A percentile compares a stretch with the other conserved stretches of the same genome.
Evolutionary conservation across 2,797 vertebrate species (phyloP).

Genomic region (Mus spretus): DNA sequence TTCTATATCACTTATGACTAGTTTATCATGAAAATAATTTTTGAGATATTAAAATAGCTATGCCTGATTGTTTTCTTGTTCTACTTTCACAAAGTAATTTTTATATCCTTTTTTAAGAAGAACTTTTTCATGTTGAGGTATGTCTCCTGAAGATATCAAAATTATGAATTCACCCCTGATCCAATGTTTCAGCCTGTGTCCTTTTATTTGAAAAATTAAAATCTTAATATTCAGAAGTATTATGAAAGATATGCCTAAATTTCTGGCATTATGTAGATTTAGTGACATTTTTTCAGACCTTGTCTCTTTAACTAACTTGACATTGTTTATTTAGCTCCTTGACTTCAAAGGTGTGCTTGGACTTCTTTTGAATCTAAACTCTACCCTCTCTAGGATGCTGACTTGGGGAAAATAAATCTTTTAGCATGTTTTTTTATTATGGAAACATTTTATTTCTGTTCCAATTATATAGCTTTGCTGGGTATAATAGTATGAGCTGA

Average conservation of each 20-base stretch:
- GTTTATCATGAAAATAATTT: not conserved
- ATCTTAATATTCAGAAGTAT: not conserved
- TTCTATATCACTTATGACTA: not conserved
- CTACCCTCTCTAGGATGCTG: not conserved
- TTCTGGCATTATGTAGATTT: not conserved
- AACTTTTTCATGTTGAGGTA: not conserved
- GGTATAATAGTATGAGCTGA: no score
- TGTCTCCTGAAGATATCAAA: not conserved
- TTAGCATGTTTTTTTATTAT: not conserved
- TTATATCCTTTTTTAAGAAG: not conserved
- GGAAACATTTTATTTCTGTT: not conserved
- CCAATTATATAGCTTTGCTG: not conserved
- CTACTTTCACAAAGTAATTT: not conserved
- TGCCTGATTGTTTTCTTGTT: not conserved
- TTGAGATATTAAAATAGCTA: not conserved
- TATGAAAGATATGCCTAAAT: not conserved
- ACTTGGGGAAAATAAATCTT: not conserved
- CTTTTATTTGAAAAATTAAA: not conserved
- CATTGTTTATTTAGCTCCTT: not conserved
- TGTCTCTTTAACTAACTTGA: not conserved
- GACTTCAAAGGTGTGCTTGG: no score
- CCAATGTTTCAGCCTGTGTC: not conserved
- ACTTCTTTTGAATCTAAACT: not conserved
- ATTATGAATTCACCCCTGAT: not conserved
- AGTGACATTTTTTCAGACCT: not conserved